Conservation (phyloP, 1,140 invertebrate genomes). For the Habropoda laboriosa region DNA sequence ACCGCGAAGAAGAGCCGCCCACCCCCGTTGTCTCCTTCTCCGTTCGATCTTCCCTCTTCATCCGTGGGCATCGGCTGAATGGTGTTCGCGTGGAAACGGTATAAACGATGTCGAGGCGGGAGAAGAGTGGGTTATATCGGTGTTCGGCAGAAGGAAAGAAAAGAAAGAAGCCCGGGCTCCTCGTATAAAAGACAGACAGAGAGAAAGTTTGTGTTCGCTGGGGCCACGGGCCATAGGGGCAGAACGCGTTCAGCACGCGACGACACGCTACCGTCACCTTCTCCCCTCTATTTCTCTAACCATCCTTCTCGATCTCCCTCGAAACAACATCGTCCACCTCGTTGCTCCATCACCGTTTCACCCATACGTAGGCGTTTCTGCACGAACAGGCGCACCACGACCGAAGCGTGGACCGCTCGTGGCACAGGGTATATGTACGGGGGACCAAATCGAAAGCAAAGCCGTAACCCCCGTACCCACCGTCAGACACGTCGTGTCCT, state of each 20-base stretch:
- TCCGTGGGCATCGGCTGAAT: conserved; percentile 10
- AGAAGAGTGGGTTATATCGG: conserved; percentile 8
- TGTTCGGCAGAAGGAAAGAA: background rate
- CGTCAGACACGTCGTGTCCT: conserved; percentile 74
- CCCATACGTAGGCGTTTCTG: conserved; percentile 40
- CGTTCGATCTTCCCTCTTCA: background rate
- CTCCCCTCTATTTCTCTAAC: background rate
- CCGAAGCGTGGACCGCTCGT: conserved; percentile 54
- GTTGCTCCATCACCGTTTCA: background rate
- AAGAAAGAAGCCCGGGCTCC: background rate
- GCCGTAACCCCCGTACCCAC: conserved; percentile 66
- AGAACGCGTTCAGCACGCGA: conserved; percentile 66
- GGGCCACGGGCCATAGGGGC: conserved; percentile 54
- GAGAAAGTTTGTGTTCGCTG: conserved; percentile 35
- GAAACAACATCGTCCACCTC: background rate
- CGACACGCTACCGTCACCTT: conserved; percentile 66
- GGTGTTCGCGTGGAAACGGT: conserved; percentile 30
- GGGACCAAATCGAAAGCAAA: conserved; percentile 66
- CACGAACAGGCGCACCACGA: conserved; percentile 48
- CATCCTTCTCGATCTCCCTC: background rate
- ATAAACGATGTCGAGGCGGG: conserved; percentile 8
- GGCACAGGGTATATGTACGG: conserved; percentile 49
- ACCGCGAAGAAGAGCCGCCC: conserved; percentile 10
- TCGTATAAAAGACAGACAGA: background rate
- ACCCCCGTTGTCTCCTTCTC: conserved; percentile 19